Base-by-base conservation (phyloP, 37 sponge, comb jelly and placozoan species). In the Agelas oroides region DNA sequence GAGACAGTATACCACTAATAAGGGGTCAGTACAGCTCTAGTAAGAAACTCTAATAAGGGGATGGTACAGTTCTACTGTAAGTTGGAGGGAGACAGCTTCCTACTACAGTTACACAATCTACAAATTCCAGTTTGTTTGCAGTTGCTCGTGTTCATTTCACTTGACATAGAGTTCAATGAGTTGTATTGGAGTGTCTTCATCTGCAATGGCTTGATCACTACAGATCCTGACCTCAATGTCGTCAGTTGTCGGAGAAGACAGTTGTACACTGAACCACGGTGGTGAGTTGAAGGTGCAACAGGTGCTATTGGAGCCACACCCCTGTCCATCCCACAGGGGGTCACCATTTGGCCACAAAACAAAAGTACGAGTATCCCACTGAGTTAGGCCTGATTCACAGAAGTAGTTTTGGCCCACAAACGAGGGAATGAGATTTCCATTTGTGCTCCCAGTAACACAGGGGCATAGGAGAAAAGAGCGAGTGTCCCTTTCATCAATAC, bases 241-340 rank as follows among this genome's bases (percentile, higher is more conserved):
- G 2, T 58, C 61, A 24, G 62, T 58, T 24, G 77, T 59, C 8
- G 28, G 25, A 24, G 59, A 25, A 8, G 28, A 56, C 19, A 59
- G 35, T 25, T 2, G 59, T 33, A 25, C 56, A 33, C 28, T 18
- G 36, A 76, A 76, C 61, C 62, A 76, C 20, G 77, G 77, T 20
- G 56, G 59, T 28, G 18, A 19, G 27, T 25, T 25, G 36, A 15
- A 27, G 20, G 27, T 15, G 56, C 77, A 76, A 34, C 77, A 76
- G 53, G 30, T 55, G 28, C 30, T 25, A 11, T 56, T 59, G 20
- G 60, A 6, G 53, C 16, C 19, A 59, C 77, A 76, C 19, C 36
- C 60, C 53, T 76, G 41, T 17, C 77, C 77, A 76, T 76, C 77
- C 77, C 77, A 76, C 17, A 76, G 61, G 12, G 62, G 77, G 30